These are phyloP conservation scores for Macrosteles quadrilineatus DNA, from an alignment of 1,140 invertebrate genomes.

Conservation along the genomic window DNA sequence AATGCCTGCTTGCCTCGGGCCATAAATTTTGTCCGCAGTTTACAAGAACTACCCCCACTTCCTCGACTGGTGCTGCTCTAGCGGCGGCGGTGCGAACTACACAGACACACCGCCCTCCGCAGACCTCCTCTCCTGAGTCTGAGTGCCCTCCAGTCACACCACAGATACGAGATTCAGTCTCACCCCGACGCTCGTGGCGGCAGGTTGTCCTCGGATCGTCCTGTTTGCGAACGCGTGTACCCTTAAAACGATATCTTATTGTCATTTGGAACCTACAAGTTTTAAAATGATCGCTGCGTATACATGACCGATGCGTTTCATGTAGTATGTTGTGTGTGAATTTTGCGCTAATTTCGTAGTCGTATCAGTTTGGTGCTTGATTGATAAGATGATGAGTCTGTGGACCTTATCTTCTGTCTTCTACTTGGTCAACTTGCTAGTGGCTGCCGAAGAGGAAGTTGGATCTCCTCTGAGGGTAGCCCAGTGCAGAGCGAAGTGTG, in stretches of 20 bases:
- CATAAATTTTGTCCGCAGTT: slow-evolving; percentile 19
- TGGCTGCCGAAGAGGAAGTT: slow-evolving; percentile 55
- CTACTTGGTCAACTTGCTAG: not conserved
- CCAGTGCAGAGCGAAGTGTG: slow-evolving; percentile 65
- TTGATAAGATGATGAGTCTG: not conserved
- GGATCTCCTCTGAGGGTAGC: slow-evolving; percentile 66
- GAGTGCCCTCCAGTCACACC: too few relatives aligned
- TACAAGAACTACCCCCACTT: not conserved
- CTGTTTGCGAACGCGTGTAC: too few relatives aligned
- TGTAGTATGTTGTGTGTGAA: too few relatives aligned
- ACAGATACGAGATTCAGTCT: too few relatives aligned
- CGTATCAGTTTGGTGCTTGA: not conserved
- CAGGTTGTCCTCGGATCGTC: too few relatives aligned
- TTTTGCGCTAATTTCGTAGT: too few relatives aligned
- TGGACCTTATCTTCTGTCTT: not conserved
- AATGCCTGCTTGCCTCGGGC: slow-evolving; percentile 18
- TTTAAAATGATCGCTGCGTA: too few relatives aligned
- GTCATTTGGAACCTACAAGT: too few relatives aligned
- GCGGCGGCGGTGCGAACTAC: not conserved
- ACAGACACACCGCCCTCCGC: not conserved
- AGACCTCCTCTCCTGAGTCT: too few relatives aligned
- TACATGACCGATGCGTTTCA: too few relatives aligned
- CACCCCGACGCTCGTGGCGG: too few relatives aligned
- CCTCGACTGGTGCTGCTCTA: not conserved
- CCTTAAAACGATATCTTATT: too few relatives aligned